These are phyloP conservation scores for Microctonus aethiopoides DNA, from an alignment of 2,888 invertebrate genomes.

Conservation along the genomic window DNA sequence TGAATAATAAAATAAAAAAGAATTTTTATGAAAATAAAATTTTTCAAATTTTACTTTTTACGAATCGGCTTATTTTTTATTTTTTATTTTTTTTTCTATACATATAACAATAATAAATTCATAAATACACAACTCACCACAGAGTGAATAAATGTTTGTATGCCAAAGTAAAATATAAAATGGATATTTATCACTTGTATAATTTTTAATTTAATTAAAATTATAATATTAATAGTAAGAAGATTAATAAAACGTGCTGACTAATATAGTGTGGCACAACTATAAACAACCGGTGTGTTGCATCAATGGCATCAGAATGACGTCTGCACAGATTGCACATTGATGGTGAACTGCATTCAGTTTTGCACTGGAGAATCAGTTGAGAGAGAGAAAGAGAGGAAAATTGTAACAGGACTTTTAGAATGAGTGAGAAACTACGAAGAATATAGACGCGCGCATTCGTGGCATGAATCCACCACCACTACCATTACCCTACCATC, in stretches of 20 bases:
- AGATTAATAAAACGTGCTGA: neutral
- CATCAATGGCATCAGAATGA: slow-evolving; percentile 61
- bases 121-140: neutral
- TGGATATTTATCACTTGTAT: no score
- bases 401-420: neutral
- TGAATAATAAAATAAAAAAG: neutral
- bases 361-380: slow-evolving; percentile 30
- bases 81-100: neutral
- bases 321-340: slow-evolving; percentile 62
- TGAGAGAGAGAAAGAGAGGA: slow-evolving; percentile 33
- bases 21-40: neutral
- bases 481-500: slow-evolving; percentile 34
- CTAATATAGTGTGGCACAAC: neutral
- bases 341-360: slow-evolving; percentile 63
- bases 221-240: neutral
- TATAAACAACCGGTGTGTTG: slow-evolving; percentile 47
- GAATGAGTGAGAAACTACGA: slow-evolving; percentile 37
- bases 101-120: neutral
- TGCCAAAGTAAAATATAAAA: neutral
- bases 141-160: neutral
- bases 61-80: neutral
- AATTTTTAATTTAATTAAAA: neutral
- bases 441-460: slow-evolving; percentile 61
- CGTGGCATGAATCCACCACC: slow-evolving; percentile 59
- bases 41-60: neutral